Conservation (phyloP, 2,113 vertebrate genomes). For the Nycticorax nycticorax region DNA sequence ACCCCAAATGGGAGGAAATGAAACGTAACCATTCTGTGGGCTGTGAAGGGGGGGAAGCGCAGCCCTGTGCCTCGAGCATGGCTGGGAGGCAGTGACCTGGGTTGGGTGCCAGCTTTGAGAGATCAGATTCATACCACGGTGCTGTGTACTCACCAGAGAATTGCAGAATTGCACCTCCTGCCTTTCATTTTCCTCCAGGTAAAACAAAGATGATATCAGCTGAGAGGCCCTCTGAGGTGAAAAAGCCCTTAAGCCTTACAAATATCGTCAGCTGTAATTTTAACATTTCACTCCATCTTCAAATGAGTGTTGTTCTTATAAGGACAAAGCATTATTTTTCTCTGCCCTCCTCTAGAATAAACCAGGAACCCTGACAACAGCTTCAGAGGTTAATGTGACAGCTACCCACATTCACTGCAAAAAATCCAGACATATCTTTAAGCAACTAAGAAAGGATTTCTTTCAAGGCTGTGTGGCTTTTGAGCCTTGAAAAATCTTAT, state of each 20-base stretch:
- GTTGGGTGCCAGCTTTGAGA: neutral
- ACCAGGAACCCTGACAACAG: neutral
- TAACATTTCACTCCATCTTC: neutral
- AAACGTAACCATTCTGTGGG: neutral
- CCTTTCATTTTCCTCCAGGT: neutral
- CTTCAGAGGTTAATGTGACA: constrained; percentile 39
- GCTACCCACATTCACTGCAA: neutral
- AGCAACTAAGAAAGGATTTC: constrained; percentile 56
- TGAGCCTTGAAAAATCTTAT: constrained; percentile 69
- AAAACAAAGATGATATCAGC: neutral
- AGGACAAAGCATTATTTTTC: neutral
- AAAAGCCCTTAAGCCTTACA: neutral
- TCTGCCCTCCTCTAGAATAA: neutral
- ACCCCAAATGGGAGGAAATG: neutral
- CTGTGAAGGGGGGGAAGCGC: neutral
- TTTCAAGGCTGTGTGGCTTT: constrained; percentile 50
- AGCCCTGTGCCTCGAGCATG: neutral
- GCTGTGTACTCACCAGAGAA: neutral
- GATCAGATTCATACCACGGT: neutral
- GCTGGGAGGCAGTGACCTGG: neutral
- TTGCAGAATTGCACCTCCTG: neutral
- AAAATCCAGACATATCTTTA: constrained; percentile 34
- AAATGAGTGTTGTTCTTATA: neutral
- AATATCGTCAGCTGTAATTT: neutral
- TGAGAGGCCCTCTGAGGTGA: neutral